Percentiles rank a stretch among this genome's conserved stretches.
Evolutionary conservation across 2,797 vertebrate genomes (phyloP).

Genomic region (Perdix hodgsoniae): DNA sequence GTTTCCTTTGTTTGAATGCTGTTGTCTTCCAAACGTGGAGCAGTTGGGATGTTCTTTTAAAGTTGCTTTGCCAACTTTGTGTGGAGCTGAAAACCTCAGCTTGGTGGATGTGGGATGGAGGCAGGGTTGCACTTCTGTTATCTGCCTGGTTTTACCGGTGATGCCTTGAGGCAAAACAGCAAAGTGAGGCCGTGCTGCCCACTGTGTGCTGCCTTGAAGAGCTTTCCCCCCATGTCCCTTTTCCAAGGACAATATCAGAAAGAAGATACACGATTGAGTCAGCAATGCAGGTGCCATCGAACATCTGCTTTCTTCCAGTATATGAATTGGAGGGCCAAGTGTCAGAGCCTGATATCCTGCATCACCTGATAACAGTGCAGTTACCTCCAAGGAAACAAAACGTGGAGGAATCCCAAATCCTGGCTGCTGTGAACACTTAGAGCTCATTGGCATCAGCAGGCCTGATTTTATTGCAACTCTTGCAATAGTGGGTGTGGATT

Average conservation of each 20-base stretch:
- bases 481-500: accelerated
- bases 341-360: slow-evolving; percentile 27
- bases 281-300: slow-evolving; percentile 62
- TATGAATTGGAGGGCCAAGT: slow-evolving; percentile 35
- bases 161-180: neutral
- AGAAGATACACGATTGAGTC: neutral
- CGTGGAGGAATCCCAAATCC: neutral
- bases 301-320: neutral
- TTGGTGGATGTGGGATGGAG: neutral
- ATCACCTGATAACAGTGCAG: neutral
- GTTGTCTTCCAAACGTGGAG: accelerated
- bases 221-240: neutral
- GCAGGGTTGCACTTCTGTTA: neutral
- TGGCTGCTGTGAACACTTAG: accelerated
- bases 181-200: accelerated
- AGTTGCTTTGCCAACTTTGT: neutral
- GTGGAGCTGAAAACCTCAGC: neutral
- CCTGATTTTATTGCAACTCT: neutral
- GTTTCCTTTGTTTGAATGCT: neutral
- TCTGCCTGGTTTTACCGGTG: neutral
- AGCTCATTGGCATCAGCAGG: neutral
- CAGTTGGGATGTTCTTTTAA: neutral
- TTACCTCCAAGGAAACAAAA: neutral
- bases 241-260: slow-evolving; percentile 1
- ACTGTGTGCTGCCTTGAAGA: neutral